These are phyloP conservation scores for Brenthis hecate DNA, from an alignment of 2,888 invertebrate species.

Conservation along the genomic window DNA sequence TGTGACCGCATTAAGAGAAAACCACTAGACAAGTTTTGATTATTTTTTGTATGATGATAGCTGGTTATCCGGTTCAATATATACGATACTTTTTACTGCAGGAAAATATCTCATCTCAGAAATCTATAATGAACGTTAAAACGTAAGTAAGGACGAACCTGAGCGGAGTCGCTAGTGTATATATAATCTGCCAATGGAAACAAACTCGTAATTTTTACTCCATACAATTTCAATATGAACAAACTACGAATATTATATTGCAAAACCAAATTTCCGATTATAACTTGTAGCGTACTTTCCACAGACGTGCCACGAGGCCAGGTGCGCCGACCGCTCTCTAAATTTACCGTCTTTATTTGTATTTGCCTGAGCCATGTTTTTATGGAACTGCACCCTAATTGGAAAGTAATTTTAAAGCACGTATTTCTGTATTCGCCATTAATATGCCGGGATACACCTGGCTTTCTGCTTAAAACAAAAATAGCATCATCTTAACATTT, in stretches of 20 bases:
- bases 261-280: constrained; percentile 5
- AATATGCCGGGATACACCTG: constrained; percentile 44
- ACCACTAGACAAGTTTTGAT: no score
- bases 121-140: no score
- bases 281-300: constrained; percentile 6
- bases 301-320: constrained; percentile 54
- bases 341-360: constrained; percentile 81
- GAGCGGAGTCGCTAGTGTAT: no score
- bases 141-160: no score
- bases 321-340: constrained; percentile 78
- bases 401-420: constrained; percentile 65
- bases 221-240: no score
- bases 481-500: constrained; percentile 10
- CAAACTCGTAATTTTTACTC: no score
- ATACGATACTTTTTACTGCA: no score
- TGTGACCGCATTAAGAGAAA: no score
- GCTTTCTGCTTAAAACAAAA: constrained; percentile 31
- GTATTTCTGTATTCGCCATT: constrained; percentile 50
- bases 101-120: no score
- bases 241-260: neutral
- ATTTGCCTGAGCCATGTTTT: constrained; percentile 68
- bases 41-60: no score
- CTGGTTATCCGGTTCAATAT: no score
- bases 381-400: constrained; percentile 55
- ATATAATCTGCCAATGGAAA: no score